Evolutionary conservation across 2,888 invertebrate genomes (phyloP).

Genomic region (Caenorhabditis zanzibari): DNA sequence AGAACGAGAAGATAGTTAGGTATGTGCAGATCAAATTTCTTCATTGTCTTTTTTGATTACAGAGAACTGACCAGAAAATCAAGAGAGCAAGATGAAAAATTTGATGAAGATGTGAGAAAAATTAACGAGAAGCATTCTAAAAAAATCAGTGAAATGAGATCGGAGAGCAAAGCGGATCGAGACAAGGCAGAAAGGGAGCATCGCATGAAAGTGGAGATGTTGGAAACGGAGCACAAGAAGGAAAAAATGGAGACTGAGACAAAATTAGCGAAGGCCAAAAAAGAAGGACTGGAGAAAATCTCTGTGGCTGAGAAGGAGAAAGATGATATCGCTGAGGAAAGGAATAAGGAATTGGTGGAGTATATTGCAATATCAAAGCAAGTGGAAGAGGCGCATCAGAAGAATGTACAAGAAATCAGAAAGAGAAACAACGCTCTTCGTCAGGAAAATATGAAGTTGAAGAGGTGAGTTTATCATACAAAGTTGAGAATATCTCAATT

Average conservation of each 20-base stretch:
- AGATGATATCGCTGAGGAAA: slow-evolving; percentile 15
- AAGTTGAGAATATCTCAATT: neutral
- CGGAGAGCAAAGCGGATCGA: neutral
- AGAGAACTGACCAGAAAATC: neutral
- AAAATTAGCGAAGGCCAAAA: neutral
- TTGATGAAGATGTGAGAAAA: neutral
- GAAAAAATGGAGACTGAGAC: slow-evolving; percentile 14
- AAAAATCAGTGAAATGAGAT: neutral
- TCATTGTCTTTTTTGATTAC: neutral
- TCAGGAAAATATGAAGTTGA: neutral
- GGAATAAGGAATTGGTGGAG: neutral
- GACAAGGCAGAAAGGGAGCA: slow-evolving; percentile 25
- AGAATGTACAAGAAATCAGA: neutral
- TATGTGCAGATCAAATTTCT: neutral
- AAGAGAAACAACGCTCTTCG: neutral
- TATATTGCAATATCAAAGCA: neutral
- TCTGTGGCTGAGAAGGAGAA: slow-evolving; percentile 29
- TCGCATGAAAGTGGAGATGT: neutral
- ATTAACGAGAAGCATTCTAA: slow-evolving; percentile 7
- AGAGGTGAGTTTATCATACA: neutral
- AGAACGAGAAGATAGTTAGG: neutral
- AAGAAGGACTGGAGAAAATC: slow-evolving; percentile 21
- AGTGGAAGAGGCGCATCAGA: neutral
- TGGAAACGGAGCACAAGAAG: slow-evolving; percentile 9
- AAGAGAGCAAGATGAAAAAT: neutral